A percentile compares a stretch with the other conserved stretches of the same genome.
Evolutionary conservation across 2,113 vertebrate species (phyloP).

Genomic region (Lophotis ruficrista): DNA sequence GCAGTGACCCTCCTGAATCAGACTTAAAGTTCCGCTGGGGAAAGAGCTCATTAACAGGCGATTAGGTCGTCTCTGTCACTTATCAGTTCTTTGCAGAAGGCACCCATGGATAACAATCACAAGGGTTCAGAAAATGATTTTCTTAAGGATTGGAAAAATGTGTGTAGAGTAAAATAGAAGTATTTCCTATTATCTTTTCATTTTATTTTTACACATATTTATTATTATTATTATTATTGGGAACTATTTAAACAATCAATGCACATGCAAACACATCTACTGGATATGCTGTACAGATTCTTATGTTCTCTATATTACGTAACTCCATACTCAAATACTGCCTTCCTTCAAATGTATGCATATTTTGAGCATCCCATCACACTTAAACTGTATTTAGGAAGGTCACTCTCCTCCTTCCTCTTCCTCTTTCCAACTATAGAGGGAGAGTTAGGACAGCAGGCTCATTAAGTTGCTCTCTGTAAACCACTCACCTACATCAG

Average conservation of each 20-base stretch:
- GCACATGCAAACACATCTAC: neutral
- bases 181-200: neutral
- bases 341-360: neutral
- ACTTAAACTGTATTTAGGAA: neutral
- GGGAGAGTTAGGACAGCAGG: neutral
- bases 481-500: neutral
- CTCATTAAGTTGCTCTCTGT: neutral
- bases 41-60: slow-evolving; percentile 33
- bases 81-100: slow-evolving; percentile 15
- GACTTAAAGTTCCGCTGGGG: neutral
- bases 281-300: neutral
- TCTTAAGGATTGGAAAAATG: neutral
- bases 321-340: neutral
- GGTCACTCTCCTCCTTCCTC: neutral
- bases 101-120: neutral
- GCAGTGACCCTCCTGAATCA: slow-evolving; percentile 11
- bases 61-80: neutral
- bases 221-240: neutral
- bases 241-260: neutral
- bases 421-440: neutral
- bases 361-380: neutral
- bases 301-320: neutral
- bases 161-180: neutral
- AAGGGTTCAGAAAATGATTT: neutral
- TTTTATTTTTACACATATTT: neutral